Evolutionary conservation across 2,888 invertebrate genomes (phyloP).

Genomic region (Philonicus albiceps): DNA sequence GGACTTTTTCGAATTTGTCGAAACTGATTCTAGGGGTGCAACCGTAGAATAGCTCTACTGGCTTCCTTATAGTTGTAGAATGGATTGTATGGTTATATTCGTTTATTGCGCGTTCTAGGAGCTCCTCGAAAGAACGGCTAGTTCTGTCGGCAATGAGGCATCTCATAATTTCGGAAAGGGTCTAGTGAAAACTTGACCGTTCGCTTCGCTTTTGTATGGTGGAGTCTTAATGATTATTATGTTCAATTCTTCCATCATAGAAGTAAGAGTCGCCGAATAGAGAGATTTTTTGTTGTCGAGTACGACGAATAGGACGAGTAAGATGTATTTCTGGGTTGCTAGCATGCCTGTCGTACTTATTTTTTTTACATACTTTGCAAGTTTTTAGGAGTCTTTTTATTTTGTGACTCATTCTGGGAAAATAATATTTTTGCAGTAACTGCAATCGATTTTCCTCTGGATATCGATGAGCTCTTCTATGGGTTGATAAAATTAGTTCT

Average conservation of each 20-base stretch:
- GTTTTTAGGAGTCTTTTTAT: background rate
- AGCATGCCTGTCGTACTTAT: background rate
- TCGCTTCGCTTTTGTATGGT: conserved; percentile 46
- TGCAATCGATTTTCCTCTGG: conserved; percentile 35
- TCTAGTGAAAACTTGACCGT: conserved; percentile 49
- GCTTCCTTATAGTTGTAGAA: too few relatives aligned
- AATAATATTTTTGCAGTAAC: conserved; percentile 5
- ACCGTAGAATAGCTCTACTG: conserved; percentile 47
- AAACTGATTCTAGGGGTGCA: conserved; percentile 40
- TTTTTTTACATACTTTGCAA: background rate
- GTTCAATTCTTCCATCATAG: conserved; percentile 45
- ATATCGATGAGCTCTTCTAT: conserved; percentile 44
- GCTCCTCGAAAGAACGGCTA: conserved; percentile 45
- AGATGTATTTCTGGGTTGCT: conserved; percentile 17
- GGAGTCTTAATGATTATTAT: conserved; percentile 47
- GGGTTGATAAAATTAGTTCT: conserved; percentile 41
- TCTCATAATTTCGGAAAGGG: conserved; percentile 48
- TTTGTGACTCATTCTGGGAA: conserved; percentile 23
- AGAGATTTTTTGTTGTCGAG: conserved; percentile 41
- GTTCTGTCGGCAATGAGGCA: conserved; percentile 43
- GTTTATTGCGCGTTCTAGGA: conserved; percentile 44
- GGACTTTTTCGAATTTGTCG: conserved; percentile 45
- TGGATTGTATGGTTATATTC: too few relatives aligned
- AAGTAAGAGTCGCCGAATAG: background rate
- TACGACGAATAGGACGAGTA: conserved; percentile 38